phyloP scores from a whole-genome alignment of 2,888 invertebrate species.

The Lamproptera curius region DNA sequence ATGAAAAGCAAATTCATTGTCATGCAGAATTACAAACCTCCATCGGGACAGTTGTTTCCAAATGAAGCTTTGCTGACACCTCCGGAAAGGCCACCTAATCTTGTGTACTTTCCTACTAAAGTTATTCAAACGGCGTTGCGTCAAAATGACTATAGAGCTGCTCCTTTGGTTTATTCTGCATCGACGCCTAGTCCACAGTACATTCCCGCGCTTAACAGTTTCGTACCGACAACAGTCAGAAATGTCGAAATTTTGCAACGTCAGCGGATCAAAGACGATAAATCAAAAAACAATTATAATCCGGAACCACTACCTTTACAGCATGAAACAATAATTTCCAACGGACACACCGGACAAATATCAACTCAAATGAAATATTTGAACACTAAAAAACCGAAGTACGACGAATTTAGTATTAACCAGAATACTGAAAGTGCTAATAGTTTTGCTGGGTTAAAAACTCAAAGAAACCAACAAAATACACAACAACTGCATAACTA shows the following conservation, averaged over 20 bases:
- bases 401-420: too few relatives aligned
- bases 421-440: constrained; percentile 39
- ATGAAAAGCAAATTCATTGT: constrained; percentile 56
- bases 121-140: constrained; percentile 43
- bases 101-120: constrained; percentile 53
- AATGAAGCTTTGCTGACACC: constrained; percentile 50
- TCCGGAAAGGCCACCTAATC: constrained; percentile 48
- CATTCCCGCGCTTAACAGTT: constrained; percentile 41
- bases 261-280: constrained; percentile 35
- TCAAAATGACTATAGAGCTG: constrained; percentile 36
- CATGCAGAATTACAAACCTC: constrained; percentile 69
- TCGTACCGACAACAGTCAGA: constrained; percentile 34
- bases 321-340: constrained; percentile 34
- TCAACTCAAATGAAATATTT: constrained; percentile 20
- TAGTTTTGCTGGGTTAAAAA: constrained; percentile 40
- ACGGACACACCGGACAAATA: constrained; percentile 41
- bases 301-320: constrained; percentile 23
- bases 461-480: constrained; percentile 31
- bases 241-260: constrained; percentile 47
- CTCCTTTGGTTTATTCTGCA: constrained; percentile 47
- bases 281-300: constrained; percentile 21
- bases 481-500: neutral
- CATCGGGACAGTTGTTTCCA: constrained; percentile 56
- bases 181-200: constrained; percentile 60
- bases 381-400: constrained; percentile 33